Base-by-base conservation (phyloP, 1,140 invertebrate species). In the Drosophila azteca region DNA sequence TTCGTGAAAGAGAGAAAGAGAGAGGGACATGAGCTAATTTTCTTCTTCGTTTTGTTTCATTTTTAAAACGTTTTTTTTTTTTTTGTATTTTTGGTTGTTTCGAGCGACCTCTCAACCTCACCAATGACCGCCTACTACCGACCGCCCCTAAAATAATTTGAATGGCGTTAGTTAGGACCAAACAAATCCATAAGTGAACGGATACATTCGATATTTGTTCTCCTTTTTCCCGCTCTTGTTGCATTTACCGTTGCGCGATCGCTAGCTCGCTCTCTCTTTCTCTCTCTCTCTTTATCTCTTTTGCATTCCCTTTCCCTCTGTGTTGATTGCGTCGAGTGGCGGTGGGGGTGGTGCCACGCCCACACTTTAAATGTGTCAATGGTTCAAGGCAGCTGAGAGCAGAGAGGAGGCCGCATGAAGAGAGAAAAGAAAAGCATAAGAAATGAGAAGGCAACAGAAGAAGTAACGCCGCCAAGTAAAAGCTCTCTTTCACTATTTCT, bases 331-430 rank as follows among this genome's bases (percentile, higher is more conserved):
- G 17, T 20, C 17, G 17, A 20, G 17, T 20, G 17, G 17, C 17
- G 17, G 17, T 20, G 17, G 17, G 35, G 4, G 35, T 3, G 35
- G 35, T 13, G 3, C 26, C 5, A 20, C 66, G 26, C 82, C 79
- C 74, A 72, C 74, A 59, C 78, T 49, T 35, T 55, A 85, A 79
- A 68, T 85, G 78, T 85, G 82, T 75, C 83, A 85, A 87, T 85
- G 78, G 82, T 82, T 85, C 82, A 85, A 85, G 82, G 82, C 82
- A 80, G 73, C 35, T 31, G 29, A 31, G 29, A 31, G 6, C 8
- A 31, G 6, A 29, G 6, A 29, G 26, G 29, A 31, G 29, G 29
- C 29, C 45, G 54, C 66, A 57, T 51, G 41, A 45, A 65, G 49
- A 57, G 39, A n/a, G 49, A 60, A 50, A 63, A 50, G 50, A 58